Base-by-base conservation (phyloP, 2,797 vertebrate species). In the Halcyon chelicuti region DNA sequence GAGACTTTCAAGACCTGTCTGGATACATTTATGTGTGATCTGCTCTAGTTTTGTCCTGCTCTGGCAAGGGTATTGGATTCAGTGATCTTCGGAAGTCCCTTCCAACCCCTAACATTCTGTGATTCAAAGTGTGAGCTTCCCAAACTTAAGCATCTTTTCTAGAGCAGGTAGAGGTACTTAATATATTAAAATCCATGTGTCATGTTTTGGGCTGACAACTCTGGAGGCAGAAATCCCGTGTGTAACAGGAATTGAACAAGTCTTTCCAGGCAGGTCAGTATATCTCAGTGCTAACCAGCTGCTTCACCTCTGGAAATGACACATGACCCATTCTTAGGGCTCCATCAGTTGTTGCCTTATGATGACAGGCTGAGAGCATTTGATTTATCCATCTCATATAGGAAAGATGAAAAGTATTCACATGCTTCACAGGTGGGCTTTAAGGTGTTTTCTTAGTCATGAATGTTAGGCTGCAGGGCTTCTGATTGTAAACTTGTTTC, bases 401-500 rank as follows among this genome's bases (percentile, higher is more conserved):
- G 12, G 37, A 67, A 85, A 82, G n/a, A 67, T 40, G 21, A 11
- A 19, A 82, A 75, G 9, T 51, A 52, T 46, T 91, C 44, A 25
- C 31, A 18, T 80, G 22, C 25, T 77, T 93, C 42, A 12, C 23
- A 44, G 14, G 20, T 44, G 46, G 47, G 29, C 14, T 84, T 18
- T 66, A 47, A 7, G 52, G 2, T n/a, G 47, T 74, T 70, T 62
- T 35, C 55, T 87, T 62, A 17, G 10, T 52, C 14, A 13, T 49
- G 7, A 42, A 4, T 83, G 20, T 88, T 60, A 71, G 62, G 10
- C 13, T 83, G 7, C 5, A 0, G 31, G 17, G 8, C 21, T 90
- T 80, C 73, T 95, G 65, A 95, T 61, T 33, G 39, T 94, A 46
- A 39, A 33, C 14, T 77, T 84, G 23, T 35, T 93, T 90, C 72